These are phyloP conservation scores for Cordilura impudica DNA, from an alignment of 2,888 invertebrate species.

Conservation along the genomic window DNA sequence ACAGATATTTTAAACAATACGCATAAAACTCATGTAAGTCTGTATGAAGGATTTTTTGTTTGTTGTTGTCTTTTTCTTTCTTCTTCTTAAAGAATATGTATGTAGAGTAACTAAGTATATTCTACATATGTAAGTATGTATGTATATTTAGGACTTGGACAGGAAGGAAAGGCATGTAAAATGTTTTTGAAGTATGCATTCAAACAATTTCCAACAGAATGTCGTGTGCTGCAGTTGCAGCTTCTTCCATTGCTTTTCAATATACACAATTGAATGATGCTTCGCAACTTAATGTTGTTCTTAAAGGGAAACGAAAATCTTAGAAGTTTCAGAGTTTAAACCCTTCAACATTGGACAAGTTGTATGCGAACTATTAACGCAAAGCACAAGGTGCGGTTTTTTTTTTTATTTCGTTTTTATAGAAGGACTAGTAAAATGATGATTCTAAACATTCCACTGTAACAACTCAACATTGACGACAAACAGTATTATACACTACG, in stretches of 20 bases:
- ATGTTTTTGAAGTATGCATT: conserved; percentile 59
- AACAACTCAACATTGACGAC: conserved; percentile 52
- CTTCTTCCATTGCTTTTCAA: conserved; percentile 34
- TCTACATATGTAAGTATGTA: neutral
- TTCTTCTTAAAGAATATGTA: conserved; percentile 34
- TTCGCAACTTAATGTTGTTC: conserved; percentile 10
- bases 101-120: conserved; percentile 35
- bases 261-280: conserved; percentile 8
- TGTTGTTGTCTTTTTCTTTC: neutral
- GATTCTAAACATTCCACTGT: conserved; percentile 56
- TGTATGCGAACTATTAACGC: conserved; percentile 24
- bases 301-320: conserved; percentile 42
- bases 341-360: conserved; percentile 43
- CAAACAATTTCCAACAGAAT: conserved; percentile 59
- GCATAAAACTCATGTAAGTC: conserved; percentile 19
- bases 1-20: conserved; percentile 24
- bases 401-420: conserved; percentile 39
- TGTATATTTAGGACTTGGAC: conserved; percentile 8
- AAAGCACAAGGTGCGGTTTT: conserved; percentile 46
- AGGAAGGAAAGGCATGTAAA: conserved; percentile 61
- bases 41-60: neutral
- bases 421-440: conserved; percentile 54
- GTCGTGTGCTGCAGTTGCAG: conserved; percentile 51
- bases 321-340: conserved; percentile 12
- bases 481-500: neutral